These are phyloP conservation scores for Anguilla marmorata DNA, from an alignment of 2,797 vertebrate genomes.

Conservation along the genomic window DNA sequence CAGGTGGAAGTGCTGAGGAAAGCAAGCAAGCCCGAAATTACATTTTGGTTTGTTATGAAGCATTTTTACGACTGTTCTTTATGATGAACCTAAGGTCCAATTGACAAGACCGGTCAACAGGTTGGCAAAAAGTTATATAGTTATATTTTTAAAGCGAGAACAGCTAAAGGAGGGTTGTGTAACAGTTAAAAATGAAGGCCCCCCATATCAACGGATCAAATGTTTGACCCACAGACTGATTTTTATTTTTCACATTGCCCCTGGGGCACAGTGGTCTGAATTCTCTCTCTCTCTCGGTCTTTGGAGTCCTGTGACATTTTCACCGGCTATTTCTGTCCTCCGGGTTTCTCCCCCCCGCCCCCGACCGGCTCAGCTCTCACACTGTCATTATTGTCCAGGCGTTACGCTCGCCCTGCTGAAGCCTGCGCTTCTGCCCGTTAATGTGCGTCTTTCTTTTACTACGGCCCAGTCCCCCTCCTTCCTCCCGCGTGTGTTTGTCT, in stretches of 20 bases:
- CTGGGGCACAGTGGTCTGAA: not conserved
- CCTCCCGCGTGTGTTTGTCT: not conserved
- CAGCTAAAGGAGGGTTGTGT: too few relatives aligned
- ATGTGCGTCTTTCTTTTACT: not conserved
- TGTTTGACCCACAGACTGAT: not conserved
- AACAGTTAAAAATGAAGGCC: too few relatives aligned
- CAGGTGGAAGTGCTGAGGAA: too few relatives aligned
- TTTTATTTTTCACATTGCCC: not conserved
- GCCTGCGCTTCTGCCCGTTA: not conserved
- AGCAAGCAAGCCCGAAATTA: too few relatives aligned
- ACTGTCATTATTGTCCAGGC: not conserved
- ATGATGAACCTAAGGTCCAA: too few relatives aligned
- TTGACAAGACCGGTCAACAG: too few relatives aligned
- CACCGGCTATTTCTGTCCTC: conserved; percentile 23
- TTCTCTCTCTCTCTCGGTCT: conserved; percentile 1
- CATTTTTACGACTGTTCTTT: too few relatives aligned
- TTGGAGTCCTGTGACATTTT: not conserved
- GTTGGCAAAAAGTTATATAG: too few relatives aligned
- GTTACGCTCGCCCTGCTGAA: not conserved
- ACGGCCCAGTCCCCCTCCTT: not conserved
- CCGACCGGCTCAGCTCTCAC: not conserved
- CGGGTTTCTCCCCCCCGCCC: not conserved
- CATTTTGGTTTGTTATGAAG: too few relatives aligned
- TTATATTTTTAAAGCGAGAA: too few relatives aligned
- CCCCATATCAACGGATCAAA: too few relatives aligned